These are phyloP conservation scores for Lutjanus campechanus DNA, from an alignment of 2,797 vertebrate genomes.

Conservation along the genomic window DNA sequence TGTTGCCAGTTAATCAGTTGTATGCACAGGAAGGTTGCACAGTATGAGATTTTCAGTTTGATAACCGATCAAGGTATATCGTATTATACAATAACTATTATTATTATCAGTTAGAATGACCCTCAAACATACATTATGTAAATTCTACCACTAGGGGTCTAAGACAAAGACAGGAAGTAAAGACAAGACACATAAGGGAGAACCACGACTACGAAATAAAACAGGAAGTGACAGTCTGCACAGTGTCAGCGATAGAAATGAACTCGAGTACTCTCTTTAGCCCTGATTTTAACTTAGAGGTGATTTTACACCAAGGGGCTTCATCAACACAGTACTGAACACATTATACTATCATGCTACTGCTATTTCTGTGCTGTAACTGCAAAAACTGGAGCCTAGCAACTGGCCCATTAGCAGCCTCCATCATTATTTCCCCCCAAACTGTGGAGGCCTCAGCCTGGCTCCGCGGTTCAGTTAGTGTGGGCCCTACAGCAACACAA, in stretches of 20 bases:
- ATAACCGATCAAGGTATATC: too few relatives aligned
- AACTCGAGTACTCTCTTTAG: background rate
- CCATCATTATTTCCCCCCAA: slow-evolving; percentile 42
- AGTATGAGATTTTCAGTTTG: too few relatives aligned
- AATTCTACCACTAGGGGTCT: too few relatives aligned
- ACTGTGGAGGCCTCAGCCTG: slow-evolving; percentile 27
- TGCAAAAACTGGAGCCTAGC: slow-evolving; percentile 27
- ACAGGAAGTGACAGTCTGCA: background rate
- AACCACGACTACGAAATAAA: too few relatives aligned
- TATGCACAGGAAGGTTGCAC: too few relatives aligned
- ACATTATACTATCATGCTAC: slow-evolving; percentile 23
- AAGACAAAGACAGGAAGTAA: too few relatives aligned
- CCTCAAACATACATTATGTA: too few relatives aligned
- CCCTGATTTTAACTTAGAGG: background rate
- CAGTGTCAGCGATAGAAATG: background rate
- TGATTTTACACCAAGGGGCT: slow-evolving; percentile 9
- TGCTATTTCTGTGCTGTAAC: slow-evolving; percentile 29
- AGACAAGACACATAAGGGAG: too few relatives aligned
- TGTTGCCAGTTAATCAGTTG: too few relatives aligned
- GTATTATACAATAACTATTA: too few relatives aligned
- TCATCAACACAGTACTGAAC: slow-evolving; percentile 26
- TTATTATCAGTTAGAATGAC: too few relatives aligned
- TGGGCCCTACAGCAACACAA: slow-evolving; percentile 53
- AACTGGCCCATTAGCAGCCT: slow-evolving; percentile 46
- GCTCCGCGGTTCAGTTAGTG: slow-evolving; percentile 42